phyloP scores from a whole-genome alignment of 2,113 vertebrate genomes.

The Meleagris gallopavo region DNA sequence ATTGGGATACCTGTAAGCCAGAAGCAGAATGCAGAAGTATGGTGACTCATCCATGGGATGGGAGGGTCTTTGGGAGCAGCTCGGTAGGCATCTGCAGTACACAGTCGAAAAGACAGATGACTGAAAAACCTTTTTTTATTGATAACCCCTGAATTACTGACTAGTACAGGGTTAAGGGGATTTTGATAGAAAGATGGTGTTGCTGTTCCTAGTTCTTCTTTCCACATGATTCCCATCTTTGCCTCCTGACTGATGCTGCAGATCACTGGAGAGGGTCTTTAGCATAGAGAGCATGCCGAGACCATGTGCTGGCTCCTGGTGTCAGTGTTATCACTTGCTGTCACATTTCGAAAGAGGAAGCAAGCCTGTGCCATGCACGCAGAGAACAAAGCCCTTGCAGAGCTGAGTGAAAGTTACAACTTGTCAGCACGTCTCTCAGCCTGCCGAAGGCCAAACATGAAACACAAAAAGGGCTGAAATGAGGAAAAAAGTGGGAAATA shows the following conservation, averaged over 20 bases:
- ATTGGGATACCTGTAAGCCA: accelerated
- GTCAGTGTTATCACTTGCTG: conserved; percentile 32
- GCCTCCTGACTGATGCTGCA: neutral
- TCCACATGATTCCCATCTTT: neutral
- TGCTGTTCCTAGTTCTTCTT: accelerated
- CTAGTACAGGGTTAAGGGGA: neutral
- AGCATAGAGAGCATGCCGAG: neutral
- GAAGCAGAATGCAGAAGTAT: neutral
- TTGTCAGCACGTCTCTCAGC: conserved; percentile 64
- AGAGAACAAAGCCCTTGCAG: conserved; percentile 51
- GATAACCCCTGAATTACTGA: accelerated
- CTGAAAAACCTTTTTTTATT: neutral
- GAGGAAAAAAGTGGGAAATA: conserved; percentile 28
- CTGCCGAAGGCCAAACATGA: conserved; percentile 63
- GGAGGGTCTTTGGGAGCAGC: neutral
- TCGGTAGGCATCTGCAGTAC: neutral
- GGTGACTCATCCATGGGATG: accelerated
- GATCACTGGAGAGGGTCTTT: conserved; percentile 29
- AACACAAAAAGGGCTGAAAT: conserved; percentile 55
- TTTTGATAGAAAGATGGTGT: neutral
- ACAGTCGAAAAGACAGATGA: accelerated
- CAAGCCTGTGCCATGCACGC: neutral
- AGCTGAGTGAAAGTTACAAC: conserved; percentile 50
- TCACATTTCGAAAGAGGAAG: conserved; percentile 35
- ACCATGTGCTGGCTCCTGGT: neutral